Conservation (phyloP, 2,888 invertebrate species). For the Acleris cristana region DNA sequence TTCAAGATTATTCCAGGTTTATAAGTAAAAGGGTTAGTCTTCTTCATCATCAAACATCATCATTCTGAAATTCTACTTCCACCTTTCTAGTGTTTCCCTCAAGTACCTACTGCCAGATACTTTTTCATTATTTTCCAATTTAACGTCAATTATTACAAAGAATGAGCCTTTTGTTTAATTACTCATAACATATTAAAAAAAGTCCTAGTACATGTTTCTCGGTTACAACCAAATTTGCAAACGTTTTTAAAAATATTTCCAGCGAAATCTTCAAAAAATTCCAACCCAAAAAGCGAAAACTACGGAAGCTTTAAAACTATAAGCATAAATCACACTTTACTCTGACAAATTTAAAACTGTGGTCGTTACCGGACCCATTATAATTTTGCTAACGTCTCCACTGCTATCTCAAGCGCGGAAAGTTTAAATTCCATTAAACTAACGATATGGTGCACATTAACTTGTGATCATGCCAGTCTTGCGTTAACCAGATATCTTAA, state of each 20-base stretch:
- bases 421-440: constrained; percentile 16
- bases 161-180: too few species aligned
- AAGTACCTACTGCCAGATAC: too few species aligned
- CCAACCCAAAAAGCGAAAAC: constrained; percentile 23
- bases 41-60: too few species aligned
- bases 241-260: neutral
- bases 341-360: constrained; percentile 37
- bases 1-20: too few species aligned
- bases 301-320: constrained; percentile 35
- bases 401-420: constrained; percentile 3
- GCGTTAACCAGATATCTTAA: neutral
- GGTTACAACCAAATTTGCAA: neutral
- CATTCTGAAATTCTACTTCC: too few species aligned
- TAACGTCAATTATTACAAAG: too few species aligned
- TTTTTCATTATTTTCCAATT: too few species aligned
- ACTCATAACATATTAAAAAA: too few species aligned
- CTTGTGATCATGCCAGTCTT: neutral
- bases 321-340: constrained; percentile 36
- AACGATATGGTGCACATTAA: neutral
- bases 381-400: neutral
- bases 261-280: constrained; percentile 16
- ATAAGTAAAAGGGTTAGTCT: too few species aligned
- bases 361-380: constrained; percentile 24
- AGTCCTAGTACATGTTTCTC: too few species aligned
- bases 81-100: too few species aligned